Evolutionary conservation across 1,140 invertebrate genomes (phyloP).

Genomic region (Leptinotarsa lineolata): DNA sequence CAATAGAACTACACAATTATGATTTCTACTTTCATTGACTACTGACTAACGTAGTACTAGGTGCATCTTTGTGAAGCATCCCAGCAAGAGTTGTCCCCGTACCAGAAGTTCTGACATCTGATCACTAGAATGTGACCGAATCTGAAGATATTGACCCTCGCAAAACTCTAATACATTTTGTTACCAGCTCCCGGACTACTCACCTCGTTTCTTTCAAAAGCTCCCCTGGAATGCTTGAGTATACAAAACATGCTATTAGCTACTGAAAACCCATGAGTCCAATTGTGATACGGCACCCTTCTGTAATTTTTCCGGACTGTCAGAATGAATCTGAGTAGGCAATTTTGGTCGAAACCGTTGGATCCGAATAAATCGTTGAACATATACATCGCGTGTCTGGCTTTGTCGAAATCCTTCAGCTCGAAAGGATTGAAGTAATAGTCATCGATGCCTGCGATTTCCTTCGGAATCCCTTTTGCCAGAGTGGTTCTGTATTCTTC

Average conservation of each 20-base stretch:
- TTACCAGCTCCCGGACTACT: background rate
- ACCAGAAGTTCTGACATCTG: too few relatives aligned
- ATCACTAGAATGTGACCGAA: too few relatives aligned
- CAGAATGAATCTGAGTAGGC: constrained; percentile 73
- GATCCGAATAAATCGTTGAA: constrained; percentile 68
- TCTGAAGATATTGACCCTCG: too few relatives aligned
- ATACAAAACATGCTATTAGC: constrained; percentile 82
- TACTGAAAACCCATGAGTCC: constrained; percentile 84
- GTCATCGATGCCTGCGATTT: constrained; percentile 58
- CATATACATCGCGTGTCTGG: constrained; percentile 75
- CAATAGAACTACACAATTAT: too few relatives aligned
- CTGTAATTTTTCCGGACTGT: constrained; percentile 85
- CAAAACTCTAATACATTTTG: too few relatives aligned
- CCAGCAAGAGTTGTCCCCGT: too few relatives aligned
- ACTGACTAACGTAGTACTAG: too few relatives aligned
- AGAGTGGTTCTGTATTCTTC: constrained; percentile 68
- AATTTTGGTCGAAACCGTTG: constrained; percentile 62
- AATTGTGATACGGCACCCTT: constrained; percentile 83
- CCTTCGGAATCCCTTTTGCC: constrained; percentile 52
- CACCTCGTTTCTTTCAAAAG: constrained; percentile 17
- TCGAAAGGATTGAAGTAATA: constrained; percentile 76
- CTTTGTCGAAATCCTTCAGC: constrained; percentile 71
- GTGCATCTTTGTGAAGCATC: too few relatives aligned
- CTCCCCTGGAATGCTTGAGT: constrained; percentile 63
- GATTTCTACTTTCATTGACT: too few relatives aligned